These are phyloP conservation scores for Timandra comae DNA, from an alignment of 2,888 invertebrate genomes.

Conservation along the genomic window DNA sequence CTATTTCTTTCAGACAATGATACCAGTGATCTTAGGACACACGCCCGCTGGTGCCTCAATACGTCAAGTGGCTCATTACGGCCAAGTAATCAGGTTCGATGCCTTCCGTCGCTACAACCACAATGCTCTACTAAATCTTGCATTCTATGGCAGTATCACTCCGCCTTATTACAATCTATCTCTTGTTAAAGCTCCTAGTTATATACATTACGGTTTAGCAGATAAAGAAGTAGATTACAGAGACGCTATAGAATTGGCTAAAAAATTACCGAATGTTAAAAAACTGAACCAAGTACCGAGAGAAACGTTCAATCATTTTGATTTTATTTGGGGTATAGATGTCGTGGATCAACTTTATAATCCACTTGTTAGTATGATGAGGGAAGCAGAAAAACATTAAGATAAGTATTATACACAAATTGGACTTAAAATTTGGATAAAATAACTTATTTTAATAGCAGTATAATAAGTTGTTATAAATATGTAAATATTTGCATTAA, in stretches of 20 bases:
- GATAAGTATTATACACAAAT: too few species aligned
- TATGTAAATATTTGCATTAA: too few species aligned
- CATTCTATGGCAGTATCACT: constrained; percentile 27
- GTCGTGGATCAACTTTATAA: constrained; percentile 29
- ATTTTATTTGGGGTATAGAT: constrained; percentile 42
- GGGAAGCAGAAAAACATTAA: constrained; percentile 30
- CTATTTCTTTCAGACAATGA: constrained; percentile 38
- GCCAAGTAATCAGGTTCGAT: constrained; percentile 33
- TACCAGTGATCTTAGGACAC: constrained; percentile 42
- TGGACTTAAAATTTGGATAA: too few species aligned
- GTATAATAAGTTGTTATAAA: too few species aligned
- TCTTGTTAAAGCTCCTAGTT: constrained; percentile 29
- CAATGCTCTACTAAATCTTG: constrained; percentile 27
- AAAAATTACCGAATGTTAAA: constrained; percentile 26
- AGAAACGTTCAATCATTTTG: constrained; percentile 36
- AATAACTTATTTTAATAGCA: too few species aligned
- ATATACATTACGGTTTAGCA: constrained; percentile 34
- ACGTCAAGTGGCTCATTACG: constrained; percentile 45
- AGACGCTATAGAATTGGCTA: constrained; percentile 29
- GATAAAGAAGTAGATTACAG: constrained; percentile 29
- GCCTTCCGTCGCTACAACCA: constrained; percentile 40
- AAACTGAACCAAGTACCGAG: constrained; percentile 20
- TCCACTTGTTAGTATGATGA: constrained; percentile 26
- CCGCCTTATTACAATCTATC: constrained; percentile 40
- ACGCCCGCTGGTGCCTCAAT: constrained; percentile 43